Percentiles rank a stretch among this genome's conserved stretches.
phyloP scores from a whole-genome alignment of 2,888 invertebrate genomes.

The Cheilosia soror region DNA sequence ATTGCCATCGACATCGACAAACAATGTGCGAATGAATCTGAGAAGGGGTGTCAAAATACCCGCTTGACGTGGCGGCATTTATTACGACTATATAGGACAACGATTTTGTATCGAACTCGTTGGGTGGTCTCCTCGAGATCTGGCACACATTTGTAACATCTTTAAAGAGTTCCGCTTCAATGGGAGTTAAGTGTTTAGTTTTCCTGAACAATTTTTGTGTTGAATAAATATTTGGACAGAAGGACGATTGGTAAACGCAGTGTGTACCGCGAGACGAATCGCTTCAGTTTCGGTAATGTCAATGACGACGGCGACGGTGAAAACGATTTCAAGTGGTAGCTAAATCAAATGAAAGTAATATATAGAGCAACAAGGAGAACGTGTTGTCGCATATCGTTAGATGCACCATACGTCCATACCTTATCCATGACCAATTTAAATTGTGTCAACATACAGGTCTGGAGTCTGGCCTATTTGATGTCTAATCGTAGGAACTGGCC shows the following conservation, averaged over 20 bases:
- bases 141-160: constrained; percentile 53
- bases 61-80: constrained; percentile 44
- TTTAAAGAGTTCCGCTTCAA: constrained; percentile 63
- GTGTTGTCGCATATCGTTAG: too few species aligned
- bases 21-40: constrained; percentile 44
- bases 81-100: neutral
- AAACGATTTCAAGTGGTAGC: too few species aligned
- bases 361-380: too few species aligned
- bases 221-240: constrained; percentile 68
- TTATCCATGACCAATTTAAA: too few species aligned
- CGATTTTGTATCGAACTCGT: neutral
- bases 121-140: constrained; percentile 26
- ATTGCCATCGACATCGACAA: constrained; percentile 52
- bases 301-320: neutral
- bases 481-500: too few species aligned
- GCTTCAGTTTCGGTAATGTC: constrained; percentile 14
- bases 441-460: too few species aligned
- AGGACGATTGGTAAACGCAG: constrained; percentile 36
- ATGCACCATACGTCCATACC: too few species aligned
- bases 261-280: constrained; percentile 36
- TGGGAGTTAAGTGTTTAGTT: constrained; percentile 50
- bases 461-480: too few species aligned
- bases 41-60: constrained; percentile 36
- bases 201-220: constrained; percentile 32
- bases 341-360: too few species aligned